A percentile compares a stretch with the other conserved stretches of the same genome.
These are phyloP conservation scores for Penelope pileata DNA, from an alignment of 2,113 vertebrate genomes.

Conservation along the genomic window DNA sequence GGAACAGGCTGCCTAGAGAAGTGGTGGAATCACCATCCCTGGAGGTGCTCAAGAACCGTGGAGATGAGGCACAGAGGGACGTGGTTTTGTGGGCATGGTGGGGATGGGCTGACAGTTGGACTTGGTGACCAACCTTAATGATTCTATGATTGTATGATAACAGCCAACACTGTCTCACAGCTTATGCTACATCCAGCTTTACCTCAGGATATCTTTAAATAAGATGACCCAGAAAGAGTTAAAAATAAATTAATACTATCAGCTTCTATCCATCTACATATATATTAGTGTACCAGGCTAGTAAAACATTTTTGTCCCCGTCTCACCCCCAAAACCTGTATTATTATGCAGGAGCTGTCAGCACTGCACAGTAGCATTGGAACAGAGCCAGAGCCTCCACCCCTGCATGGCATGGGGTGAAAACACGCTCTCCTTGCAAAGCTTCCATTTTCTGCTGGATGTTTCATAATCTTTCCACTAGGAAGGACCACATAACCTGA, in stretches of 20 bases:
- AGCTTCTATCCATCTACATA: background rate
- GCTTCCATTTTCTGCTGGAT: background rate
- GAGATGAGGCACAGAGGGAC: background rate
- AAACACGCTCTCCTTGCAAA: background rate
- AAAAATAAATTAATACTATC: background rate
- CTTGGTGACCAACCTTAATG: background rate
- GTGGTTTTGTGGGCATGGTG: background rate
- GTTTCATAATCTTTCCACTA: background rate
- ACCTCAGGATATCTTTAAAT: background rate
- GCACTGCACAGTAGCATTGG: background rate
- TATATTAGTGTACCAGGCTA: background rate
- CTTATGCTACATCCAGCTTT: background rate
- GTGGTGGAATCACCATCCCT: background rate
- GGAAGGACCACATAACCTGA: background rate
- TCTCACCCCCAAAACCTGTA: background rate
- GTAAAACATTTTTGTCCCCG: background rate
- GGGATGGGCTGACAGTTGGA: background rate
- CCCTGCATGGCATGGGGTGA: background rate
- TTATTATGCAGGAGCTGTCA: conserved; percentile 2
- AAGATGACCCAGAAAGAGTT: background rate
- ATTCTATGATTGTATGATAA: background rate
- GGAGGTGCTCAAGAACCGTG: background rate
- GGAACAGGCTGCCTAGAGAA: background rate
- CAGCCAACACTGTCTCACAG: background rate
- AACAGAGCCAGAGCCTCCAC: background rate